Evolutionary conservation across 2,888 invertebrate genomes (phyloP).

Genomic region (Orthosia gothica): DNA sequence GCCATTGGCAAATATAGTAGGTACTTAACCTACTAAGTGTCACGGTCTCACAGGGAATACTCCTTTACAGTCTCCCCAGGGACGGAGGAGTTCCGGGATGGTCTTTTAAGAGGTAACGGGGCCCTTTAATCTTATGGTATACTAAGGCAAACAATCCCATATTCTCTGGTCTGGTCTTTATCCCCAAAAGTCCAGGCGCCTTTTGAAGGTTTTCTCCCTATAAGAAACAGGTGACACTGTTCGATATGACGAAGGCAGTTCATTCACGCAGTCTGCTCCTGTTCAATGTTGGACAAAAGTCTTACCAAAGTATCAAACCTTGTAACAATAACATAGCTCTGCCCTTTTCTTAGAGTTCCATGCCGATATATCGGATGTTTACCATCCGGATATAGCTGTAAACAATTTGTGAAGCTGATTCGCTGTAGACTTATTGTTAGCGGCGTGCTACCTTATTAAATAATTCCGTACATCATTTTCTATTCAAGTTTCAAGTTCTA

Average conservation of each 20-base stretch:
- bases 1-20: slow-evolving; percentile 6
- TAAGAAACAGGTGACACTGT: too few species aligned
- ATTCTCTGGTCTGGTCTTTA: too few species aligned
- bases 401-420: background rate
- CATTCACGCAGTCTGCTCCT: background rate
- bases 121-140: too few species aligned
- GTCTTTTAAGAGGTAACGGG: too few species aligned
- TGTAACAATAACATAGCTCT: too few species aligned
- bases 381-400: background rate
- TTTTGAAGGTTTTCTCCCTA: too few species aligned
- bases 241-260: background rate
- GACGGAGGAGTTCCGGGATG: too few species aligned
- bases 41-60: background rate
- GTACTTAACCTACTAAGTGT: background rate
- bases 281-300: background rate
- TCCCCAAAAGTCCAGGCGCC: too few species aligned
- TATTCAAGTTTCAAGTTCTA: slow-evolving; percentile 1
- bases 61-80: too few species aligned
- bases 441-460: background rate
- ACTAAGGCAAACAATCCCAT: too few species aligned
- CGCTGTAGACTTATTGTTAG: background rate
- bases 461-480: background rate
- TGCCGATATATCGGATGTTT: slow-evolving; percentile 6
- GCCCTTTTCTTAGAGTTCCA: slow-evolving; percentile 10
- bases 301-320: background rate